Conservation (phyloP, 2,888 invertebrate species). For the Notodonta ziczac region DNA sequence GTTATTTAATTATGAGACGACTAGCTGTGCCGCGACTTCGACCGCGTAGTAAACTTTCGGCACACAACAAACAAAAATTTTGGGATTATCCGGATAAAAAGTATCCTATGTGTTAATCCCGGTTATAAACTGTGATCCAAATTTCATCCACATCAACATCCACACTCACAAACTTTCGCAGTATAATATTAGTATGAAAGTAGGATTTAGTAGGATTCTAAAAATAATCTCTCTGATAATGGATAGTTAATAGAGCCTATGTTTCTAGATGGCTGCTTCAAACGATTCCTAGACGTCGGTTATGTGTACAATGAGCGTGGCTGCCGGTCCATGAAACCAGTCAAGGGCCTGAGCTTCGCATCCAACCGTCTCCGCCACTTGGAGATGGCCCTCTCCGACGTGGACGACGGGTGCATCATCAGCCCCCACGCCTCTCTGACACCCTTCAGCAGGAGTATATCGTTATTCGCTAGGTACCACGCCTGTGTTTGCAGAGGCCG, state of each 20-base stretch:
- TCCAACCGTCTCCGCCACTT: conserved; percentile 39
- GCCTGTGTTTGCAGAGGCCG: conserved; percentile 55
- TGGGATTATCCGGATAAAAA: too few species aligned
- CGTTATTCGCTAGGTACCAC: conserved; percentile 57
- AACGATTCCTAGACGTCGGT: conserved; percentile 51
- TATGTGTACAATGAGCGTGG: conserved; percentile 51
- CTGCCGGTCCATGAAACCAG: conserved; percentile 48
- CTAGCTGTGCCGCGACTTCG: too few species aligned
- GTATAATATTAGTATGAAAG: too few species aligned
- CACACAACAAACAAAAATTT: too few species aligned
- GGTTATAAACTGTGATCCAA: too few species aligned
- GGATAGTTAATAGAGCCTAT: neutral
- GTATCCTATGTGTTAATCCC: too few species aligned
- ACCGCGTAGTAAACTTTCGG: too few species aligned
- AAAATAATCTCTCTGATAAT: too few species aligned
- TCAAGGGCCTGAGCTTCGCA: conserved; percentile 36
- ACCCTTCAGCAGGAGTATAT: conserved; percentile 55
- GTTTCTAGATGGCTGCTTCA: conserved; percentile 43
- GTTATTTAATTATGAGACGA: too few species aligned
- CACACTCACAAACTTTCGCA: too few species aligned
- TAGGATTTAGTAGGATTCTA: too few species aligned
- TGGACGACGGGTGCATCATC: conserved; percentile 46
- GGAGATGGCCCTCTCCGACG: conserved; percentile 37
- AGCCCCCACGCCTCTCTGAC: conserved; percentile 59
- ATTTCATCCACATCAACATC: too few species aligned